Percentiles rank a stretch among this genome's conserved stretches.
phyloP scores from a whole-genome alignment of 2,797 vertebrate genomes.

The Orestias chungarensis region DNA sequence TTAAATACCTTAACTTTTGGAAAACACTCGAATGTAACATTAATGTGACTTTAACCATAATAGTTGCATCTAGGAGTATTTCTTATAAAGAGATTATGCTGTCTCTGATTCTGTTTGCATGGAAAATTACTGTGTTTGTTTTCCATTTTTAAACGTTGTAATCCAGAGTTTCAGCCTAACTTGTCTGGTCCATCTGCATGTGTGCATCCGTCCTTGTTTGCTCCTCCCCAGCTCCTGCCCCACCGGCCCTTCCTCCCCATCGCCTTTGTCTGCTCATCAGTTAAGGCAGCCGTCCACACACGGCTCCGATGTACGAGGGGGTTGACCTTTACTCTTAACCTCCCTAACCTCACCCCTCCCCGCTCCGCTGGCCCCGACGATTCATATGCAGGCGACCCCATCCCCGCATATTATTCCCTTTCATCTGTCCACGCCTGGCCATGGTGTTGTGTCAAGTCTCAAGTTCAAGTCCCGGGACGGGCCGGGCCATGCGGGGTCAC shows the following conservation, averaged over 20 bases:
- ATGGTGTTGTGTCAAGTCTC: constrained; percentile 76
- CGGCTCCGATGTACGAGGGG: constrained; percentile 59
- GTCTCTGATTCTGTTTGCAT: too few relatives aligned
- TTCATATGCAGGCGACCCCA: constrained; percentile 78
- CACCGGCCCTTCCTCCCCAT: constrained; percentile 38
- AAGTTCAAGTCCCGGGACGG: constrained; percentile 81
- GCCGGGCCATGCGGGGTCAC: constrained; percentile 44
- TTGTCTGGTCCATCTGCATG: constrained; percentile 64
- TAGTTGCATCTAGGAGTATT: too few relatives aligned
- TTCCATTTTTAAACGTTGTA: too few relatives aligned
- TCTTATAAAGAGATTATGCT: too few relatives aligned
- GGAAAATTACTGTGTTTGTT: too few relatives aligned
- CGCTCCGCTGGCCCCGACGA: constrained; percentile 44
- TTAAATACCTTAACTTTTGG: too few relatives aligned
- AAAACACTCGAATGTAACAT: too few relatives aligned
- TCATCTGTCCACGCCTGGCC: constrained; percentile 72
- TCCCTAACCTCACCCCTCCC: constrained; percentile 55
- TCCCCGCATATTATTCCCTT: constrained; percentile 67
- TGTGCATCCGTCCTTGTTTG: constrained; percentile 31
- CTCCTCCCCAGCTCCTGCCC: constrained; percentile 40
- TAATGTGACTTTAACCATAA: too few relatives aligned
- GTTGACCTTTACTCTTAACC: constrained; percentile 77
- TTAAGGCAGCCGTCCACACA: constrained; percentile 60
- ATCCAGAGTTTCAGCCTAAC: too few relatives aligned
- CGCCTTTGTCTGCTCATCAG: constrained; percentile 77